Conservation (phyloP, 2,113 vertebrate genomes). For the Pygoscelis antarcticus region DNA sequence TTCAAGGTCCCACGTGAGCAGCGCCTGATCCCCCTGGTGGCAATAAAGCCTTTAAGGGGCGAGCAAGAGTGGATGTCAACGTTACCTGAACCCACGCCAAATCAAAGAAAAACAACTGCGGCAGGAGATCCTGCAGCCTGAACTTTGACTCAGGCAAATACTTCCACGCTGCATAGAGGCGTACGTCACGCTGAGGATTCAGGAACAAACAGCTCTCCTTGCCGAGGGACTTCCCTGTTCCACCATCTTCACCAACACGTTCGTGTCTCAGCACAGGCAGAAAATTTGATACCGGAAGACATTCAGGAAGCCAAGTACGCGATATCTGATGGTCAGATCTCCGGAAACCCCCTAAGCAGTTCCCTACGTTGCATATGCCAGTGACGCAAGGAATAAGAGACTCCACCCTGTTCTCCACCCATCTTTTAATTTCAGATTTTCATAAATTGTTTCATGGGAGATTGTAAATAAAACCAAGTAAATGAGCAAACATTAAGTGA, state of each 20-base stretch:
- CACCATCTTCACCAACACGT: background rate
- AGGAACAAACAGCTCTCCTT: background rate
- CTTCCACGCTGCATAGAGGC: rapidly evolving
- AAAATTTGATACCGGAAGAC: background rate
- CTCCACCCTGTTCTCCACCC: constrained; percentile 6
- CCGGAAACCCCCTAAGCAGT: background rate
- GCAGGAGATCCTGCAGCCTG: background rate
- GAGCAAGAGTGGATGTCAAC: background rate
- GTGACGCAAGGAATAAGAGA: background rate
- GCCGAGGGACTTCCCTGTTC: background rate
- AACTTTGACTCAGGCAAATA: background rate
- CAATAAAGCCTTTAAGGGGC: background rate
- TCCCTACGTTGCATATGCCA: rapidly evolving
- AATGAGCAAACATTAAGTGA: background rate
- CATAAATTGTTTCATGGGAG: background rate
- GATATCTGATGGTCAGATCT: background rate
- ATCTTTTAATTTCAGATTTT: background rate
- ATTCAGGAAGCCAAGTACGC: background rate
- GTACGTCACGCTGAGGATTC: background rate
- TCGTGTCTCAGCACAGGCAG: background rate
- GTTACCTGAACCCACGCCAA: background rate
- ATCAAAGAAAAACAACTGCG: background rate
- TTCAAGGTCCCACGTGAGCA: background rate
- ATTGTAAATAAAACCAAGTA: background rate
- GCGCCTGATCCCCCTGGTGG: background rate